These are phyloP conservation scores for Arenaria interpres DNA, from an alignment of 2,113 vertebrate genomes.

Conservation along the genomic window DNA sequence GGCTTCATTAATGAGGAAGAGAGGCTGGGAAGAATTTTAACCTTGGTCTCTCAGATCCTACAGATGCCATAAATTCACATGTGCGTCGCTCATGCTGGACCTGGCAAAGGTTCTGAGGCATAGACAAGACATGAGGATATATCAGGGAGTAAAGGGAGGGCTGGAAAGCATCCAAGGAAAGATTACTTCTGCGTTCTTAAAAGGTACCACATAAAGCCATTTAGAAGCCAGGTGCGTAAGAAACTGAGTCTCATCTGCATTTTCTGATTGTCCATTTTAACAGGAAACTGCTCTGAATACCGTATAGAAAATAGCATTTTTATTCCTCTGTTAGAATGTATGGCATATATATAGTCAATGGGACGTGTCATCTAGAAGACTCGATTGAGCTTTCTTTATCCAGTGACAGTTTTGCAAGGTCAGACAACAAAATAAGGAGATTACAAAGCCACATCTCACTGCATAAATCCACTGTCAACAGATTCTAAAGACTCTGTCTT, in stretches of 20 bases:
- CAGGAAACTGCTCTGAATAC: neutral
- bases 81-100: neutral
- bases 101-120: constrained; percentile 3
- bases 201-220: neutral
- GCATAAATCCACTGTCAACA: neutral
- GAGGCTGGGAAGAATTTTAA: constrained; percentile 28
- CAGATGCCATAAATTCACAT: neutral
- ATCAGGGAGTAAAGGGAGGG: neutral
- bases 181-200: neutral
- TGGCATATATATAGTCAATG: neutral
- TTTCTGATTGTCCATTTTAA: neutral
- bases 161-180: neutral
- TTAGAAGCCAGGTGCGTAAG: neutral
- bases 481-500: neutral
- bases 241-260: neutral
- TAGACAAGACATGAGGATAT: neutral
- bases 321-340: neutral
- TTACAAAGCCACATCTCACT: neutral
- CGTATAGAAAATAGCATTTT: neutral
- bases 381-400: neutral
- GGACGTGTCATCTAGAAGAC: neutral
- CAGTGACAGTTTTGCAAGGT: neutral
- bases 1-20: constrained; percentile 8
- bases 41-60: neutral
- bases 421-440: neutral